These are phyloP conservation scores for Dicerorhinus sumatrensis DNA, from an alignment of 2,113 vertebrate genomes.

Conservation along the genomic window DNA sequence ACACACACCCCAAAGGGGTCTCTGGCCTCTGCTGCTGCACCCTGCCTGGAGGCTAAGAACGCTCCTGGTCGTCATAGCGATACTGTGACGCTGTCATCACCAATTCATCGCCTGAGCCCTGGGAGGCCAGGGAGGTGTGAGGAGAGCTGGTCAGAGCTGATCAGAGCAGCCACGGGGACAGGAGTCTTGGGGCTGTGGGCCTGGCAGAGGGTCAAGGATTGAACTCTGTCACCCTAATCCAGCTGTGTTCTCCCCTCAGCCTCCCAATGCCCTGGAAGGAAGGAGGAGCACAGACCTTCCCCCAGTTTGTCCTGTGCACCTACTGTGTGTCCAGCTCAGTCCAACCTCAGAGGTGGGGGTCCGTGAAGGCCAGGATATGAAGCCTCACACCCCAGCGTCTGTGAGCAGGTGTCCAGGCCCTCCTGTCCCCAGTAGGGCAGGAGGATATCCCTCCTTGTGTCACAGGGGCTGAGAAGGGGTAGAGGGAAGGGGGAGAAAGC, in stretches of 20 bases:
- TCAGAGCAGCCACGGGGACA: neutral
- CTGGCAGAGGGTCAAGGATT: neutral
- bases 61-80: constrained; percentile 64
- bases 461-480: neutral
- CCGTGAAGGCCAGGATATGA: neutral
- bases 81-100: constrained; percentile 63
- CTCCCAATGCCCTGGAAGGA: neutral
- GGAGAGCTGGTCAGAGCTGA: constrained; percentile 35
- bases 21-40: constrained; percentile 41
- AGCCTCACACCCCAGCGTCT: neutral
- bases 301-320: neutral
- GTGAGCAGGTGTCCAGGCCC: neutral
- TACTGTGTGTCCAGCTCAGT: neutral
- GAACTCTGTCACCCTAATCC: neutral
- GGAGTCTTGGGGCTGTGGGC: neutral
- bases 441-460: neutral
- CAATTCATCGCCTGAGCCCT: constrained; percentile 66
- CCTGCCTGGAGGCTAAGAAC: constrained; percentile 14
- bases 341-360: neutral
- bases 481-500: neutral
- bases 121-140: constrained; percentile 66
- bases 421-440: neutral
- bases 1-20: constrained; percentile 11
- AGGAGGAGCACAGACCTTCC: neutral
- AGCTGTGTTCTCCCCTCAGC: neutral